Percentiles rank a stretch among this genome's conserved stretches.
Conservation (phyloP, 2,113 vertebrate species). For the Chloropsis hardwickii region DNA sequence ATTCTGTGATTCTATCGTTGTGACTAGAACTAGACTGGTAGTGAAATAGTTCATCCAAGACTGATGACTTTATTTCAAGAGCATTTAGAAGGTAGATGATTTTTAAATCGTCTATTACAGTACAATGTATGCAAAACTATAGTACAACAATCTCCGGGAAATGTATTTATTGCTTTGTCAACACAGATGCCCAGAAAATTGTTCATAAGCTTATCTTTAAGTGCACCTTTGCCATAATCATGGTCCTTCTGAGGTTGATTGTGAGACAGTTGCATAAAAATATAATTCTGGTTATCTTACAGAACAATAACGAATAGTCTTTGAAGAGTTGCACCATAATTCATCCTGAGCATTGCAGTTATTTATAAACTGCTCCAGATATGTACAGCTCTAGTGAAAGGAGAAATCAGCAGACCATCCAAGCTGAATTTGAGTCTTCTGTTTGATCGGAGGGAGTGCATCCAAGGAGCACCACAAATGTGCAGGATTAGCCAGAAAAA, state of each 20-base stretch:
- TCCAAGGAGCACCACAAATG: neutral
- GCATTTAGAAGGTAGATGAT: neutral
- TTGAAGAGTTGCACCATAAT: constrained; percentile 19
- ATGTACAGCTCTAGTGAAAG: neutral
- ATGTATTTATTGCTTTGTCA: neutral
- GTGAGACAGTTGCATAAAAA: constrained; percentile 5
- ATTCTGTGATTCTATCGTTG: neutral
- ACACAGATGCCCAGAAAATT: neutral
- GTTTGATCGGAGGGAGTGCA: neutral
- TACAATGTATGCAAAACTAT: neutral
- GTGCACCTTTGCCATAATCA: neutral
- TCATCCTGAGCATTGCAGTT: neutral
- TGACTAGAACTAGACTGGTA: neutral
- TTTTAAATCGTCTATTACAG: neutral
- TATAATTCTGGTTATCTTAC: neutral
- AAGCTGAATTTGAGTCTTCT: constrained; percentile 11
- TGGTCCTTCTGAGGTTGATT: neutral
- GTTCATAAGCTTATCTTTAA: neutral
- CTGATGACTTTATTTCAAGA: neutral
- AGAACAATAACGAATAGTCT: neutral
- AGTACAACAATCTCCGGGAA: neutral
- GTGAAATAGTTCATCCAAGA: constrained; percentile 28
- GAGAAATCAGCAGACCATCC: constrained; percentile 3
- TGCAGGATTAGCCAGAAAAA: neutral
- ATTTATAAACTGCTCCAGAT: constrained; percentile 46